Conservation (phyloP, 2,113 vertebrate genomes). For the Muntiacus reevesi region DNA sequence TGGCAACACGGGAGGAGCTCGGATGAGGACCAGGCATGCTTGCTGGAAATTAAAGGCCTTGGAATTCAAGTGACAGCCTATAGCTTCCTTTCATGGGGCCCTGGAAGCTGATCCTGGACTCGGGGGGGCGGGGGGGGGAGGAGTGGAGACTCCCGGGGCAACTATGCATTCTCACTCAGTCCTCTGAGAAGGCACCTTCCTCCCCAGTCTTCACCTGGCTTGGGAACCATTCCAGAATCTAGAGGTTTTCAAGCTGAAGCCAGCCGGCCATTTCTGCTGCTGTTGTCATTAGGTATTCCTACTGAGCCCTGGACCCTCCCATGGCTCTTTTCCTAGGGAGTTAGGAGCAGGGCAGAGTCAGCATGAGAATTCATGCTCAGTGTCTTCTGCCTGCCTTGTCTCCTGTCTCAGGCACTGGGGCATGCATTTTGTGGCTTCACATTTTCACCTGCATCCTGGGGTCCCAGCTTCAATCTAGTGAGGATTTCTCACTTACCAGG, state of each 20-base stretch:
- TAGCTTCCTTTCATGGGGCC: not conserved
- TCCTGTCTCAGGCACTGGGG: not conserved
- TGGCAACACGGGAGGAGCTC: not conserved
- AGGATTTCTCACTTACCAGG: not conserved
- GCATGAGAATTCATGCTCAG: not conserved
- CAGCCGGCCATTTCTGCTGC: not conserved
- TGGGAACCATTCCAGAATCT: not conserved
- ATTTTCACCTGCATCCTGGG: not conserved
- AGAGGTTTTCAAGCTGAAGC: not conserved
- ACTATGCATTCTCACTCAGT: not conserved
- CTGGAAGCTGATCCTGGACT: not conserved
- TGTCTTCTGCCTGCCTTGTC: not conserved
- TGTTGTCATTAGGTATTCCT: not conserved
- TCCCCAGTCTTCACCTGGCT: not conserved
- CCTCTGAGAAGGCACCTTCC: not conserved
- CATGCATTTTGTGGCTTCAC: not conserved
- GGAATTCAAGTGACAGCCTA: not conserved
- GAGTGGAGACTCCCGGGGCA: not conserved
- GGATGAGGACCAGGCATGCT: not conserved
- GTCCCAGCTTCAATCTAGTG: not conserved
- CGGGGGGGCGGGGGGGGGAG: not conserved
- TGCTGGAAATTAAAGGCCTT: constrained; percentile 53
- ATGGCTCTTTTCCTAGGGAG: not conserved
- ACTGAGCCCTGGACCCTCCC: not conserved
- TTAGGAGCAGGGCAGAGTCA: not conserved